A percentile compares a stretch with the other conserved stretches of the same genome.
phyloP scores from a whole-genome alignment of 1,140 invertebrate species.

The Spodoptera litura region DNA sequence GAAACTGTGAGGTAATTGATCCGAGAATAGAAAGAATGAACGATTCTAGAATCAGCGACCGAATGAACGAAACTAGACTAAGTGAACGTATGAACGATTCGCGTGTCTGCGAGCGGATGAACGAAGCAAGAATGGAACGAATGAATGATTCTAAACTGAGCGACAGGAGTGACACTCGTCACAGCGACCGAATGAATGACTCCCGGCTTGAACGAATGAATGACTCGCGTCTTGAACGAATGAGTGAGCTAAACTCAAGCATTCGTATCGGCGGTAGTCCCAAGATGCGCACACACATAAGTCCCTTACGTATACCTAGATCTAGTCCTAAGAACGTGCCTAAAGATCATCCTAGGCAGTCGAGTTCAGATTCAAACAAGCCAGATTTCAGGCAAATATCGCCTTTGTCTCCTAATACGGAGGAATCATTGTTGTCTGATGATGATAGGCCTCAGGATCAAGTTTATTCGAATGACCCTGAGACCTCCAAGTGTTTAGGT shows the following conservation, averaged over 20 bases:
- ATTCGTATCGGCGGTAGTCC: conserved; percentile 76
- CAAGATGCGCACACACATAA: conserved; percentile 71
- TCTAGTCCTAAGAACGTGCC: conserved; percentile 71
- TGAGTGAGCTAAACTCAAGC: conserved; percentile 73
- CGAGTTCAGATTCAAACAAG: conserved; percentile 64
- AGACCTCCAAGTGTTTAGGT: conserved; percentile 75
- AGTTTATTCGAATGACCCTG: conserved; percentile 75
- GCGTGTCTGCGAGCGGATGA: conserved; percentile 50
- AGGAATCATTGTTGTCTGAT: conserved; percentile 78
- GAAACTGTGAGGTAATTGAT: conserved; percentile 51
- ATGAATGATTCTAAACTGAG: conserved; percentile 58
- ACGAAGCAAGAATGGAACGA: conserved; percentile 50
- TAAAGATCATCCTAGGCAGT: conserved; percentile 70
- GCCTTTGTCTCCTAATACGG: conserved; percentile 78
- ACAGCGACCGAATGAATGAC: conserved; percentile 54
- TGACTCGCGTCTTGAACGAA: conserved; percentile 59
- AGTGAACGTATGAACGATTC: conserved; percentile 55
- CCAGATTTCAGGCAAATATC: conserved; percentile 68
- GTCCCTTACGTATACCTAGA: conserved; percentile 67
- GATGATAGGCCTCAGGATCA: conserved; percentile 68
- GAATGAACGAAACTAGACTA: conserved; percentile 58
- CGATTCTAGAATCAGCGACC: conserved; percentile 58
- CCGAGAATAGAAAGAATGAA: conserved; percentile 57
- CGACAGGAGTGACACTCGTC: conserved; percentile 55
- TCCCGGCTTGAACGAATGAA: conserved; percentile 57